Percentiles rank a stretch among this genome's conserved stretches.
Conservation (phyloP, 2,888 invertebrate species). For the Caenorhabditis doughertyi region DNA sequence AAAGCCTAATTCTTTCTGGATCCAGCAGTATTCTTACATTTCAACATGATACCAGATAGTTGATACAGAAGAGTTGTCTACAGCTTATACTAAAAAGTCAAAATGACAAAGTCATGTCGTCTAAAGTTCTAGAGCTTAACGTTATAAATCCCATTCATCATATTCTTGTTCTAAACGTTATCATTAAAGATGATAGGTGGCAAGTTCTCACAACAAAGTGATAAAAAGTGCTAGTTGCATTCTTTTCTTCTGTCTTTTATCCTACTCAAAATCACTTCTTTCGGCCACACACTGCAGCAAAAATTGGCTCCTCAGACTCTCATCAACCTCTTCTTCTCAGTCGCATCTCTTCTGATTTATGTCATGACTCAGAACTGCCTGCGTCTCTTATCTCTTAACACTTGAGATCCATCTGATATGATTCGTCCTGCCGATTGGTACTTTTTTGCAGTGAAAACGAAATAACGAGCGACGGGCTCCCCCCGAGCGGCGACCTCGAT, state of each 20-base stretch:
- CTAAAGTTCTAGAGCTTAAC: not conserved
- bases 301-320: conserved; percentile 48
- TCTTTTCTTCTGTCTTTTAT: conserved; percentile 23
- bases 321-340: conserved; percentile 36
- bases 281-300: conserved; percentile 59
- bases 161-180: not conserved
- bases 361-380: conserved; percentile 39
- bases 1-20: no score
- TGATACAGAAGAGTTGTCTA: no score
- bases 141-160: not conserved
- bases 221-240: conserved; percentile 61
- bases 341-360: conserved; percentile 57
- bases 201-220: conserved; percentile 49
- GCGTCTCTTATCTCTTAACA: conserved; percentile 51
- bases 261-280: conserved; percentile 18
- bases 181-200: conserved; percentile 22
- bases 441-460: conserved; percentile 53
- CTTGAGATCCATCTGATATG: conserved; percentile 35
- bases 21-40: no score
- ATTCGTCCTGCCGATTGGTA: conserved; percentile 55
- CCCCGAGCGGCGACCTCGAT: conserved; percentile 35
- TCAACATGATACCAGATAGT: no score
- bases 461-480: conserved; percentile 45
- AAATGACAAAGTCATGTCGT: no score
- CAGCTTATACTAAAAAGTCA: no score